Evolutionary conservation across 2,888 invertebrate species (phyloP).

Genomic region (Allophyes oxyacanthae): DNA sequence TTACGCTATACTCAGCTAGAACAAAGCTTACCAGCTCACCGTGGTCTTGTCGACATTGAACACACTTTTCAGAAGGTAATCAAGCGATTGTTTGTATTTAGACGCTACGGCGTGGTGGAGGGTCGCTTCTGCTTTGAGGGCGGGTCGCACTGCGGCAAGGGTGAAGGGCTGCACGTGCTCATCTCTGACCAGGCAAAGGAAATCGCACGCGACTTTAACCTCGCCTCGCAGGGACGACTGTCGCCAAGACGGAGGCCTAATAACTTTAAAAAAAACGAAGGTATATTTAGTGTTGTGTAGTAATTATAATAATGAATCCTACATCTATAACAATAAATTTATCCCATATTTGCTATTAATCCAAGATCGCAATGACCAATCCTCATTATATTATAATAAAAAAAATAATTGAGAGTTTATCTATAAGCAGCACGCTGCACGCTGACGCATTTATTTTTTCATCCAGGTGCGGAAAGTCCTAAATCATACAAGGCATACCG

Average conservation of each 20-base stretch:
- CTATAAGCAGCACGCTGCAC: no score
- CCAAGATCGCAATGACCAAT: no score
- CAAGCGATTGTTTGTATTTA: constrained; percentile 52
- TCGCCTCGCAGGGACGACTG: constrained; percentile 92
- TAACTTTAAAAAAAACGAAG: constrained; percentile 59
- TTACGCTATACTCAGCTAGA: no score
- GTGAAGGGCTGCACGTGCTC: constrained; percentile 94
- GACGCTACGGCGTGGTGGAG: constrained; percentile 96
- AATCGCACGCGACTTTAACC: constrained; percentile 91
- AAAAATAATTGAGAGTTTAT: no score
- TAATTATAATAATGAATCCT: no score
- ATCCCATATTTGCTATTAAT: no score
- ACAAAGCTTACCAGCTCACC: no score
- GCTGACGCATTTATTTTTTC: not conserved
- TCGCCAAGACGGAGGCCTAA: constrained; percentile 87
- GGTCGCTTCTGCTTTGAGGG: constrained; percentile 97
- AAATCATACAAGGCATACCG: constrained; percentile 75
- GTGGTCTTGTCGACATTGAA: no score
- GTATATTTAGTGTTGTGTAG: constrained; percentile 37
- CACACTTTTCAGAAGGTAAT: not conserved
- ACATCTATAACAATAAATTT: no score
- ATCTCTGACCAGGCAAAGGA: constrained; percentile 94
- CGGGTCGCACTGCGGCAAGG: constrained; percentile 95
- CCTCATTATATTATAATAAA: not conserved
- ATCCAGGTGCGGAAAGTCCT: constrained; percentile 71